Conservation (phyloP, 2,113 vertebrate species). For the Neotoma lepida region DNA sequence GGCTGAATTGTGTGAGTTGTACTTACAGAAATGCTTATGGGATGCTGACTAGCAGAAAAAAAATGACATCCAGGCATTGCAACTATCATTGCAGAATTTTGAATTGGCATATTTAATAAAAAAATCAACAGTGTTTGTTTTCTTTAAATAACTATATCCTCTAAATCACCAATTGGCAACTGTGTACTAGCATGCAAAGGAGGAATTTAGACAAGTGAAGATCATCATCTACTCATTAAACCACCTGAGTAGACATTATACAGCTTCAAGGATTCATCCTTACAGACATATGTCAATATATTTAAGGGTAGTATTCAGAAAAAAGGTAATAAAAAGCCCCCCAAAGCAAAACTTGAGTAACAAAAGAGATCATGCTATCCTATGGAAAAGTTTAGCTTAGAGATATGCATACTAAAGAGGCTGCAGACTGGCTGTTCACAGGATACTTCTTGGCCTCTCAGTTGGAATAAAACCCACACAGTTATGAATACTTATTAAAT, state of each 20-base stretch:
- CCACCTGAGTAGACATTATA: background rate
- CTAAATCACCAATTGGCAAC: constrained; percentile 1
- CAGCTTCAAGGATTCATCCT: background rate
- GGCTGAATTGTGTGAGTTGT: background rate
- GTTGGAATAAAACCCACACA: background rate
- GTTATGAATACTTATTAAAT: background rate
- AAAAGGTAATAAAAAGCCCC: background rate
- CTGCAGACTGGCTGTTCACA: background rate
- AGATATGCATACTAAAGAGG: background rate
- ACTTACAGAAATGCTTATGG: background rate
- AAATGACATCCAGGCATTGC: background rate
- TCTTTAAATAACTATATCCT: background rate
- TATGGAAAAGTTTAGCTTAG: background rate
- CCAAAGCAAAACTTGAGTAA: constrained; percentile 20
- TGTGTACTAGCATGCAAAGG: background rate
- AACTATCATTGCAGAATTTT: background rate
- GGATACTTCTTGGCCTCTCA: background rate
- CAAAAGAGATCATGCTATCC: background rate
- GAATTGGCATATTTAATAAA: background rate
- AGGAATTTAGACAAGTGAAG: background rate
- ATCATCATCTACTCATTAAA: background rate
- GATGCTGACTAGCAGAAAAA: constrained; percentile 41
- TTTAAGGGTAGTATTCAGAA: background rate
- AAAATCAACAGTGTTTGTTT: background rate
- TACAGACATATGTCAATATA: background rate